phyloP scores from a whole-genome alignment of 2,888 invertebrate species.

The Pegoplata infirma region DNA sequence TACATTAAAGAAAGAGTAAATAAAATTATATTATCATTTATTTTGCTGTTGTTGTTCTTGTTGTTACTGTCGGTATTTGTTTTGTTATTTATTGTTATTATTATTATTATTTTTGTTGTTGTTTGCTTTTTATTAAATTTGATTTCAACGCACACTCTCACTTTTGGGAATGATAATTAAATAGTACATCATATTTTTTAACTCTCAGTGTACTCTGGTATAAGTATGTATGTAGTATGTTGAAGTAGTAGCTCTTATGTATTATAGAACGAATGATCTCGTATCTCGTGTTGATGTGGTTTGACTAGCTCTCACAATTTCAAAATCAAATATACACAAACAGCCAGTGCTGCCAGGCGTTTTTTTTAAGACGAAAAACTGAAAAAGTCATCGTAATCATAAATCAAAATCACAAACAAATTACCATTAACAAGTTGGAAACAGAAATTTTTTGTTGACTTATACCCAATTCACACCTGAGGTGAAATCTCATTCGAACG shows the following conservation, averaged over 20 bases:
- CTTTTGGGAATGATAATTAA: slow-evolving; percentile 20
- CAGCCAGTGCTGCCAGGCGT: no score
- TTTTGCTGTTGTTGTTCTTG: not conserved
- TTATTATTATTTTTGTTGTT: not conserved
- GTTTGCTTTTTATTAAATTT: slow-evolving; percentile 17
- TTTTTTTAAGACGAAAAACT: no score
- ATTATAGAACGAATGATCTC: slow-evolving; percentile 47
- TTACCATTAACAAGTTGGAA: no score
- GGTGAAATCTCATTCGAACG: no score
- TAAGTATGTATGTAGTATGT: not conserved
- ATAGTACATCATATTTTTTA: slow-evolving; percentile 8
- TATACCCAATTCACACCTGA: no score
- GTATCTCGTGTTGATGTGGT: slow-evolving; percentile 40
- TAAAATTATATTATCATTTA: slow-evolving; percentile 1
- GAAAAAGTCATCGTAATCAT: no score
- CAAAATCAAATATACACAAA: no score
- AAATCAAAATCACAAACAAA: no score
- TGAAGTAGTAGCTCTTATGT: slow-evolving; percentile 5
- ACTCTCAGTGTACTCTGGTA: slow-evolving; percentile 19
- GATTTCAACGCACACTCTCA: slow-evolving; percentile 44
- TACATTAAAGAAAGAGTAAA: not conserved
- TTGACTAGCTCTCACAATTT: slow-evolving; percentile 53
- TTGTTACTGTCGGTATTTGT: not conserved
- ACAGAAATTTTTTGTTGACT: no score
- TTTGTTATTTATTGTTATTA: slow-evolving; percentile 5